Evolutionary conservation across 2,797 vertebrate genomes (phyloP).

Genomic region (Neosalanx taihuensis): DNA sequence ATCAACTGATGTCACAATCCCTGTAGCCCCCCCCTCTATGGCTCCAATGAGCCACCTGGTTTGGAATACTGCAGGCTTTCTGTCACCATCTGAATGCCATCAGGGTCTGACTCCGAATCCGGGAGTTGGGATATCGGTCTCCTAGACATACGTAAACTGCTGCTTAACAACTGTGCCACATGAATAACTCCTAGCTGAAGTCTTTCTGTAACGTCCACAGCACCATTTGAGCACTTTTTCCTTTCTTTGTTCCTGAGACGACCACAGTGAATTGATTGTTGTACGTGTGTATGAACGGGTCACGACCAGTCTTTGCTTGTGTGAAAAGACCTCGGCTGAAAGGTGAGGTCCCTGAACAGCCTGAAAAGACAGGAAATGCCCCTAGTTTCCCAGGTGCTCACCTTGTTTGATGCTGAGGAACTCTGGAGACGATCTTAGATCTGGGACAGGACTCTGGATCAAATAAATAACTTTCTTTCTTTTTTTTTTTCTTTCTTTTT

Average conservation of each 20-base stretch:
- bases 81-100: too few species aligned
- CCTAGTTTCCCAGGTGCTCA: conserved; percentile 16
- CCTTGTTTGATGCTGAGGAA: background rate
- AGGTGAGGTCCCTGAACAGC: too few species aligned
- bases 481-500: too few species aligned
- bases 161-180: conserved; percentile 14
- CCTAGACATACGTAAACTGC: conserved; percentile 8
- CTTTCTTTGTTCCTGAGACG: background rate
- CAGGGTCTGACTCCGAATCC: too few species aligned
- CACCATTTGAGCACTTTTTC: background rate
- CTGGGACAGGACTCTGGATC: too few species aligned
- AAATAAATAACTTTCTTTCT: too few species aligned
- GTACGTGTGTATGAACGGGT: background rate
- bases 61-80: background rate
- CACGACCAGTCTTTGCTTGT: background rate
- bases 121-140: too few species aligned
- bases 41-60: background rate
- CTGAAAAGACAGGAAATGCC: too few species aligned
- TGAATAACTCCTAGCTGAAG: conserved; percentile 3
- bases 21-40: background rate
- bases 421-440: too few species aligned
- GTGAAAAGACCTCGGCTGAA: too few species aligned
- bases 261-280: background rate
- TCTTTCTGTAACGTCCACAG: background rate
- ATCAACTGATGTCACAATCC: conserved; percentile 20